phyloP scores from a whole-genome alignment of 2,113 vertebrate species.

The Condylura cristata region DNA sequence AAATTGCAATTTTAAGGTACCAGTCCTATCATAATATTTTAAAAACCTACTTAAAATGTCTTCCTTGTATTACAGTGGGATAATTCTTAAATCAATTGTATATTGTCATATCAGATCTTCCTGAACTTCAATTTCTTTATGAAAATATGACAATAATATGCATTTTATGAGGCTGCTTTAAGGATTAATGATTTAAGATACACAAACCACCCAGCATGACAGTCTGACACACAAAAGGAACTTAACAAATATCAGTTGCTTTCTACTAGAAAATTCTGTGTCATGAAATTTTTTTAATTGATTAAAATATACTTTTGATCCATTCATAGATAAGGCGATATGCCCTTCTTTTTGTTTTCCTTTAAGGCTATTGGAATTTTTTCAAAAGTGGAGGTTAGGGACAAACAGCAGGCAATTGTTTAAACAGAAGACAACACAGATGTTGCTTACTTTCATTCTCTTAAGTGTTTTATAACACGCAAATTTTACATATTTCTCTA shows the following conservation, averaged over 20 bases:
- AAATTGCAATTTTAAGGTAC: constrained; percentile 44
- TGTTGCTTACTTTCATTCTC: constrained; percentile 22
- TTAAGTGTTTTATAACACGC: neutral
- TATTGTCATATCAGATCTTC: neutral
- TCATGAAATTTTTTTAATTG: constrained; percentile 1
- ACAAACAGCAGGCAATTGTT: neutral
- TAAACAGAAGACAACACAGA: neutral
- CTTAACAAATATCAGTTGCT: neutral
- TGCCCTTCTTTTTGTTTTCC: neutral
- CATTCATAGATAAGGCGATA: neutral
- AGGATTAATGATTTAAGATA: constrained; percentile 28
- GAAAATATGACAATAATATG: neutral
- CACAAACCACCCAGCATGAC: neutral
- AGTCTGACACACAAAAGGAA: neutral
- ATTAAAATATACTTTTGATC: constrained; percentile 24
- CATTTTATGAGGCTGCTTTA: neutral
- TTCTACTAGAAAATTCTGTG: constrained; percentile 19
- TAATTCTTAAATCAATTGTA: neutral
- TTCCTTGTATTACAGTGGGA: constrained; percentile 13
- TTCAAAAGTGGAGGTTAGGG: neutral
- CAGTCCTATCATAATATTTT: neutral
- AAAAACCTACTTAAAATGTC: constrained; percentile 36
- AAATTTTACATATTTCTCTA: neutral
- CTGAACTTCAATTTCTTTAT: neutral
- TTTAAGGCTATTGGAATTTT: neutral